Base-by-base conservation (phyloP, 2,888 invertebrate genomes). In the Agrotis segetum region DNA sequence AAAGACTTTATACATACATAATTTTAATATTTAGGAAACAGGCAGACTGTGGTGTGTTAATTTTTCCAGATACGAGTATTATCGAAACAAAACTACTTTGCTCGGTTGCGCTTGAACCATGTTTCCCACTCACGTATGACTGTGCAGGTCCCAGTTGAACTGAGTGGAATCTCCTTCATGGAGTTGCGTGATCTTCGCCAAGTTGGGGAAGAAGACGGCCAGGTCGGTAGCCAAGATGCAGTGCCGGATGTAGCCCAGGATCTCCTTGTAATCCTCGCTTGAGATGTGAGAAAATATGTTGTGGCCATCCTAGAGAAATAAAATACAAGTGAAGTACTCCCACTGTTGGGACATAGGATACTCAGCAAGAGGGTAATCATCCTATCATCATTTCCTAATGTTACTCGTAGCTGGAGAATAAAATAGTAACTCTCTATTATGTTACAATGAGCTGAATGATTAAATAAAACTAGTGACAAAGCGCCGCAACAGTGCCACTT, bases 161-260 rank as follows among this genome's bases (percentile, higher is more conserved):
- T 96, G 91, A 17, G 95, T 93, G 9, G 96, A 92, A 0, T 97
- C 93, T 5, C 97, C 91, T 24, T 95, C 92, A 46, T 96, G 91
- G 1, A 98, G 94, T 81, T 97, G 81, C 52, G 89, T 89, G 49
- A 94, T 85, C 62, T 89, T 97, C 0, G 97, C 96, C 88, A 97
- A 97, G 91, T 98, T 98, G 0, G 98, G 97, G 88, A 98, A 98
- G 92, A 98, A 98, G 1, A 97, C 92, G 0, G 98, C 98, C 82
- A 98, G 92, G 89, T 99, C 98, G 1, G 98, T 99, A 0, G 98
- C 98, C 64, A 98, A 93, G 84, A 99, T 98, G 89, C 98, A 98
- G 85, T 98, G 98, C 84, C 98, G 97, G 66, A 98, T 97, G 72
- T 97, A 96, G 50, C 97, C 96, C 64, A 99, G 91, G 2, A 98